Conservation (phyloP, 2,113 vertebrate genomes). For the Euleptes europaea region DNA sequence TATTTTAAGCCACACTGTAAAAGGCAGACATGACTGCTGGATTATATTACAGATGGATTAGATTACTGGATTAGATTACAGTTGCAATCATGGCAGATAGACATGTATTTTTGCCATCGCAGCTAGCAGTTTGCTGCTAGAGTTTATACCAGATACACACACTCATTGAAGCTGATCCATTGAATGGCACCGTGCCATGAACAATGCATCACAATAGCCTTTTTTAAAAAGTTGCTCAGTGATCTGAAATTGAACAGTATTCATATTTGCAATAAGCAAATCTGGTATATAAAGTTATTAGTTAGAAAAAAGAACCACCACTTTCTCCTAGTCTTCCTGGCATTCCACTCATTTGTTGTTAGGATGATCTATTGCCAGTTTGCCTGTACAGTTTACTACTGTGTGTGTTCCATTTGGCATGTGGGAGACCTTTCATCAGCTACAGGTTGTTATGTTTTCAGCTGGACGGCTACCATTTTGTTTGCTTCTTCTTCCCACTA, state of each 20-base stretch:
- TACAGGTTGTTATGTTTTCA: too few relatives aligned
- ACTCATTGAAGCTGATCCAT: too few relatives aligned
- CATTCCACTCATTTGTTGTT: too few relatives aligned
- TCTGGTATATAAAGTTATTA: not conserved
- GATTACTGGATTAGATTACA: not conserved
- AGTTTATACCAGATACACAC: too few relatives aligned
- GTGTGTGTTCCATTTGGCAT: too few relatives aligned
- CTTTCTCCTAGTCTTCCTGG: not conserved
- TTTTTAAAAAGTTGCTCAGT: not conserved
- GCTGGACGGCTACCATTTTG: too few relatives aligned
- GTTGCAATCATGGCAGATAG: not conserved
- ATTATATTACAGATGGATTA: not conserved
- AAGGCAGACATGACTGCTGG: not conserved
- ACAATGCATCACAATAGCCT: not conserved
- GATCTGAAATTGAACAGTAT: not conserved
- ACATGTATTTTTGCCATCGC: not conserved
- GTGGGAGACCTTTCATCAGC: too few relatives aligned
- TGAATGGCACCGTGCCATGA: not conserved
- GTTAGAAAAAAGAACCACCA: too few relatives aligned
- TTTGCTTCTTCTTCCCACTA: too few relatives aligned
- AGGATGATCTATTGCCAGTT: too few relatives aligned
- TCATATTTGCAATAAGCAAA: not conserved
- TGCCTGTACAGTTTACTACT: not conserved
- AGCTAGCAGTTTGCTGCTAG: too few relatives aligned
- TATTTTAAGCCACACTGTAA: not conserved